These are phyloP conservation scores for Neotoma lepida DNA, from an alignment of 2,113 vertebrate genomes.

Conservation along the genomic window DNA sequence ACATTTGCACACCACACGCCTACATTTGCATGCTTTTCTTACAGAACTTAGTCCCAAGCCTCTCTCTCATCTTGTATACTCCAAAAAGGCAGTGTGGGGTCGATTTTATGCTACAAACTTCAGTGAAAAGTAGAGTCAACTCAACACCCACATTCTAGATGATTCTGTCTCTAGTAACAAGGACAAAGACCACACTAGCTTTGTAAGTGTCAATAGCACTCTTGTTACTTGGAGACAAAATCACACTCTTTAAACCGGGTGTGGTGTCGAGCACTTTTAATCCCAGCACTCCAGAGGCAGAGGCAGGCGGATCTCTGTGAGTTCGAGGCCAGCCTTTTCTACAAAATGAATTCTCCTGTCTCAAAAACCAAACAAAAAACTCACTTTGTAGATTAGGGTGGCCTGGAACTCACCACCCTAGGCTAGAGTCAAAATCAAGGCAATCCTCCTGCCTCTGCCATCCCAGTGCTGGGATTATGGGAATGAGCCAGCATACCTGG, in stretches of 20 bases:
- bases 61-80: not conserved
- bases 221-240: not conserved
- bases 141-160: not conserved
- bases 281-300: not conserved
- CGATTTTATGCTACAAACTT: not conserved
- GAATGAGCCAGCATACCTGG: not conserved
- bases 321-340: not conserved
- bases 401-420: not conserved
- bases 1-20: not conserved
- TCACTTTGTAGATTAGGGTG: not conserved
- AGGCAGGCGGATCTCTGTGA: not conserved
- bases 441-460: not conserved
- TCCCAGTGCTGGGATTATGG: not conserved
- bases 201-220: not conserved
- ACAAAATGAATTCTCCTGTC: not conserved
- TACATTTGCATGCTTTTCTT: not conserved
- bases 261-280: not conserved
- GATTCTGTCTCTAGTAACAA: not conserved
- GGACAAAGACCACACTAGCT: not conserved
- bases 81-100: not conserved
- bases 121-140: not conserved
- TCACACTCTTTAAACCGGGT: not conserved
- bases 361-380: not conserved
- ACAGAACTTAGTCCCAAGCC: not conserved
- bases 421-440: not conserved